These are phyloP conservation scores for Mnemiopsis leidyi DNA, from an alignment of 37 sponge, comb jelly and placozoan species.

Conservation along the genomic window DNA sequence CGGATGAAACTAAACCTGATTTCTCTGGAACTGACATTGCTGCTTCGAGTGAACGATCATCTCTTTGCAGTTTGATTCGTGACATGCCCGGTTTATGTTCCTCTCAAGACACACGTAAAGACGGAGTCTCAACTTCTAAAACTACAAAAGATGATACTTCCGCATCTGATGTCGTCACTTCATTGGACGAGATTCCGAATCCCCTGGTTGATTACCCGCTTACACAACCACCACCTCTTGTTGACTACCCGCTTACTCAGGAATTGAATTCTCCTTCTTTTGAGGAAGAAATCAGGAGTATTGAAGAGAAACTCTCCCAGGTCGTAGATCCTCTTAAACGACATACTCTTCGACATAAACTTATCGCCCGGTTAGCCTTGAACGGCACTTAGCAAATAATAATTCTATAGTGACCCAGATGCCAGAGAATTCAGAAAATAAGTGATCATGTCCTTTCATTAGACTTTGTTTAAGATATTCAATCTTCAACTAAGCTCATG, in stretches of 20 bases:
- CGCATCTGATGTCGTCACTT: background rate
- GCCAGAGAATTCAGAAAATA: no score
- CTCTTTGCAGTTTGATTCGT: background rate
- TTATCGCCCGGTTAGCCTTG: background rate
- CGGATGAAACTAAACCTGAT: background rate
- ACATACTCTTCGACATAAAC: background rate
- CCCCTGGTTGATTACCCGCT: conserved; percentile 42
- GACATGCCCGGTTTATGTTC: background rate
- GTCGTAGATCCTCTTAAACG: background rate
- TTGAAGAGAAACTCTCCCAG: background rate
- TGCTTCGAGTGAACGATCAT: background rate
- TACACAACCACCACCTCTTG: background rate
- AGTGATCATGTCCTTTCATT: no score
- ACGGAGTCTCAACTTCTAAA: background rate
- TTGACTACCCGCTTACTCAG: conserved; percentile 38
- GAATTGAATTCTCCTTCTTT: background rate
- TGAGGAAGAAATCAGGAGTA: background rate
- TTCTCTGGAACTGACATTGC: background rate
- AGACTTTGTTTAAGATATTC: no score
- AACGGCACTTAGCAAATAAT: background rate
- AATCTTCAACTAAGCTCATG: no score
- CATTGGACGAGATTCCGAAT: background rate
- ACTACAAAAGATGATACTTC: background rate
- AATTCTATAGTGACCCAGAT: no score
- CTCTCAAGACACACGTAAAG: background rate